Conservation (phyloP, 2,113 vertebrate species). For the Eulacestoma nigropectus region DNA sequence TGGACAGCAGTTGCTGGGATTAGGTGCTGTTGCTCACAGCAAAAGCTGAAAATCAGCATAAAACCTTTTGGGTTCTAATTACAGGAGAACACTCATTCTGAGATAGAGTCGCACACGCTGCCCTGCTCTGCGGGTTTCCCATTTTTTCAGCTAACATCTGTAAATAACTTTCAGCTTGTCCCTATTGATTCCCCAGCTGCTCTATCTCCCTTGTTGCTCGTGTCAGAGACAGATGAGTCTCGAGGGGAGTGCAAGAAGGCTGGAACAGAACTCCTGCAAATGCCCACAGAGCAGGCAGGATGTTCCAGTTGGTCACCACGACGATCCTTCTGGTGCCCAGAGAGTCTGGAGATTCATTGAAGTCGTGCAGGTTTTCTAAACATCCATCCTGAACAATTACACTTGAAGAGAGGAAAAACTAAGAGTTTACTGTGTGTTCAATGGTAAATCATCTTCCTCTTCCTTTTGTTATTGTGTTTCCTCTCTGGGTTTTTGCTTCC, state of each 20-base stretch:
- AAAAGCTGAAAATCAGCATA: background rate
- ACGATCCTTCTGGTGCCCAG: background rate
- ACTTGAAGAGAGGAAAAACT: background rate
- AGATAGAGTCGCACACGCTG: background rate
- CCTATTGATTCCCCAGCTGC: slow-evolving; percentile 48
- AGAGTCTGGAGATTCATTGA: background rate
- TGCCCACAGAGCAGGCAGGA: background rate
- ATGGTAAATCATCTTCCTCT: background rate
- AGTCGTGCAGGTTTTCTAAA: background rate
- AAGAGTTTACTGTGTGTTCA: background rate
- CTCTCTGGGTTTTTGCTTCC: background rate
- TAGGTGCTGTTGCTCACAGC: background rate
- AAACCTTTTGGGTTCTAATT: background rate
- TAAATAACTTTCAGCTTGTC: slow-evolving; percentile 57
- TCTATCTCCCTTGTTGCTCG: background rate
- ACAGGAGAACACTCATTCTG: background rate
- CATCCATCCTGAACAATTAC: background rate
- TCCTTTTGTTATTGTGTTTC: background rate
- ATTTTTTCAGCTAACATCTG: slow-evolving; percentile 37
- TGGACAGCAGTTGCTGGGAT: background rate
- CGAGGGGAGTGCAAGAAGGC: background rate
- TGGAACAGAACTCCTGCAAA: background rate
- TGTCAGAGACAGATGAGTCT: slow-evolving; percentile 45
- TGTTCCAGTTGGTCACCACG: background rate
- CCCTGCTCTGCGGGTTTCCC: background rate